These are phyloP conservation scores for Phalangium opilio DNA, from an alignment of 2,888 invertebrate genomes.

Conservation along the genomic window DNA sequence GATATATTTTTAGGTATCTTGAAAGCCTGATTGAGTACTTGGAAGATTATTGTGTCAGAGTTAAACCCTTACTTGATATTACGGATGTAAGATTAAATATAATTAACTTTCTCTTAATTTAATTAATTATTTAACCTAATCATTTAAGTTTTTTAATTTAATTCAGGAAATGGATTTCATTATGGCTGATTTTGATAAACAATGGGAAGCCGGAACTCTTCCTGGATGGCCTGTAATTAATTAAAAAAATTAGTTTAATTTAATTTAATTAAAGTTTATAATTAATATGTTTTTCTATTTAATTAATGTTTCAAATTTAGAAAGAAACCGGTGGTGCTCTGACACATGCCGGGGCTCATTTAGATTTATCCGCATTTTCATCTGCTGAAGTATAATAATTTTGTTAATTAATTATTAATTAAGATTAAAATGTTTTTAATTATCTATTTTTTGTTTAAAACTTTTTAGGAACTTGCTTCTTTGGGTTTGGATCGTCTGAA, in stretches of 20 bases:
- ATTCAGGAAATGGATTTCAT: conserved; percentile 53
- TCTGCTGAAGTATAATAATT: conserved; percentile 52
- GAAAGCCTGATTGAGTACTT: conserved; percentile 68
- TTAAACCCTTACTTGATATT: conserved; percentile 72
- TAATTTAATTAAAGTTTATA: too few species aligned
- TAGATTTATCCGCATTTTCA: conserved; percentile 95
- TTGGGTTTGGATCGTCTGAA: conserved; percentile 92
- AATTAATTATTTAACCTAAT: background rate
- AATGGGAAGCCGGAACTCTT: conserved; percentile 77
- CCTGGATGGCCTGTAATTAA: conserved; percentile 77
- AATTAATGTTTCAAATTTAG: conserved; percentile 29
- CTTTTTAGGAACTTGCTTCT: conserved; percentile 66
- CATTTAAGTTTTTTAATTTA: conserved; percentile 2
- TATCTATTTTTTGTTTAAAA: background rate
- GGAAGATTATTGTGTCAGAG: conserved; percentile 60
- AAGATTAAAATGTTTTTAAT: background rate
- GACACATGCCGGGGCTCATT: conserved; percentile 84
- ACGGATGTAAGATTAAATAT: conserved; percentile 36
- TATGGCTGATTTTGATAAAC: conserved; percentile 59
- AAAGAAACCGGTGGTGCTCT: conserved; percentile 76
- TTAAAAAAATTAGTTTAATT: background rate
- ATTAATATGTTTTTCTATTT: conserved; percentile 2
- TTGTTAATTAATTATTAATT: too few species aligned
- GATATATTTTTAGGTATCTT: conserved; percentile 44
- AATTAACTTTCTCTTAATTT: conserved; percentile 10